Percentiles rank a stretch among this genome's conserved stretches.
These are phyloP conservation scores for Siphamia tubifer DNA, from an alignment of 2,113 vertebrate genomes.

Conservation along the genomic window DNA sequence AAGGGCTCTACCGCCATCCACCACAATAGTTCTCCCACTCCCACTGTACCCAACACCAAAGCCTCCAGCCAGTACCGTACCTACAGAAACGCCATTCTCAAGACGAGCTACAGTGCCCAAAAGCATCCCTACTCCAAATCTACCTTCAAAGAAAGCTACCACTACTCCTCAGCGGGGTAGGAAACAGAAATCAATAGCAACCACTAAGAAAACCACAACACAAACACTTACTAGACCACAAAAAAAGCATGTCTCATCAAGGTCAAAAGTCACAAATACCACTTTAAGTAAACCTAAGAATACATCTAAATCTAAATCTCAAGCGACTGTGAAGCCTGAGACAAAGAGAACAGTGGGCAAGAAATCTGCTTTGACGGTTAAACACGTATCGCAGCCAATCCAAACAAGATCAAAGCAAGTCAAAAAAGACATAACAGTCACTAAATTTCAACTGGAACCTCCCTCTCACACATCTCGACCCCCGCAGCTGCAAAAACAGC, in stretches of 20 bases:
- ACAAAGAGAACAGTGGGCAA: slow-evolving; percentile 9
- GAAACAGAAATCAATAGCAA: slow-evolving; percentile 13
- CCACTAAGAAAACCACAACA: neutral
- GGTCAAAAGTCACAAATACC: slow-evolving; percentile 30
- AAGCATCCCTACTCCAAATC: slow-evolving; percentile 46
- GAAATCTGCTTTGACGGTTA: slow-evolving; percentile 8
- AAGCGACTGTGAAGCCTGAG: slow-evolving; percentile 14
- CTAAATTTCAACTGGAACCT: slow-evolving; percentile 69
- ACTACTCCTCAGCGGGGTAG: neutral
- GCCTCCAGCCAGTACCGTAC: neutral
- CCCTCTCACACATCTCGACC: slow-evolving; percentile 47
- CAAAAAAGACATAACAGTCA: slow-evolving; percentile 30
- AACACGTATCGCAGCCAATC: slow-evolving; percentile 31
- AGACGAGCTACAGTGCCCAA: slow-evolving; percentile 40
- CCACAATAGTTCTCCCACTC: slow-evolving; percentile 6
- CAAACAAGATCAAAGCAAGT: slow-evolving; percentile 27
- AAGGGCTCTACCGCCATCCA: slow-evolving; percentile 2
- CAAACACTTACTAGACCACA: slow-evolving; percentile 13
- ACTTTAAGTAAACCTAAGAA: slow-evolving; percentile 7
- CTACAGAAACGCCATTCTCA: slow-evolving; percentile 25
- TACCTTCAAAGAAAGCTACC: slow-evolving; percentile 9
- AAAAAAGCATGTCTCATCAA: slow-evolving; percentile 12
- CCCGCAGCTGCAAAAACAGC: slow-evolving; percentile 29
- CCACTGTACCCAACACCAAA: slow-evolving; percentile 14
- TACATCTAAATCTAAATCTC: slow-evolving; percentile 8